Base-by-base conservation (phyloP, 1,140 invertebrate species). In the Druon quercuslanigerum region DNA sequence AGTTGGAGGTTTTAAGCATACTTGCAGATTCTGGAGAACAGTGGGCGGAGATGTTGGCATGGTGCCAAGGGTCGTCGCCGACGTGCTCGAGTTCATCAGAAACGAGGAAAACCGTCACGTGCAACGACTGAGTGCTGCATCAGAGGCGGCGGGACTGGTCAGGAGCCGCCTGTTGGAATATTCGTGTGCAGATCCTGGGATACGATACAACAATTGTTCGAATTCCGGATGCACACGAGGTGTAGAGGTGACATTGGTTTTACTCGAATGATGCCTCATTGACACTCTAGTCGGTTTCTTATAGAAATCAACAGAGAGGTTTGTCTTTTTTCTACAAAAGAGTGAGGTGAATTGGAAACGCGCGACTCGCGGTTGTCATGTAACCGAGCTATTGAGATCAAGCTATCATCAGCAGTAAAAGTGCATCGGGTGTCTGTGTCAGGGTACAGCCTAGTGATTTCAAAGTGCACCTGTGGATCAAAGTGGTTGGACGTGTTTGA, bases 101-200 rank as follows among this genome's bases (percentile, higher is more conserved):
- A n/a, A 73, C 71, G 78, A 74, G 72, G 73, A 79, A 79, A 72
- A 79, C 71, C 66, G 66, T 84, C 79, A 83, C 82, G 83, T 86
- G 83, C 54, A 83, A 84, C 76, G 83, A 84, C 77, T 85, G 79
- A 85, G n/a, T 72, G 75, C 50, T 76, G 51, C 51, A 52, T 76
- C 50, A 14, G 25, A 51, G 73, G 60, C 72, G 78, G 76, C 46
- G 54, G 40, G 40, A 46, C 9, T 46, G 7, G 40, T 7, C 40
- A 46, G 40, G 40, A 70, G 57, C 20, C 20, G 57, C 20, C 52
- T 54, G 16, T 54, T 54, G 52, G 52, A 54, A 17, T 54, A 54
- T 54, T 54, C 52, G 17, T 54, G 52, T 54, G 52, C 52, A 17
- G 17, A 54, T 8, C 40, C 40, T 46, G 40, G 17, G 52, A 9